Evolutionary conservation across 2,113 vertebrate genomes (phyloP).

Genomic region (Dipodomys ordii): DNA sequence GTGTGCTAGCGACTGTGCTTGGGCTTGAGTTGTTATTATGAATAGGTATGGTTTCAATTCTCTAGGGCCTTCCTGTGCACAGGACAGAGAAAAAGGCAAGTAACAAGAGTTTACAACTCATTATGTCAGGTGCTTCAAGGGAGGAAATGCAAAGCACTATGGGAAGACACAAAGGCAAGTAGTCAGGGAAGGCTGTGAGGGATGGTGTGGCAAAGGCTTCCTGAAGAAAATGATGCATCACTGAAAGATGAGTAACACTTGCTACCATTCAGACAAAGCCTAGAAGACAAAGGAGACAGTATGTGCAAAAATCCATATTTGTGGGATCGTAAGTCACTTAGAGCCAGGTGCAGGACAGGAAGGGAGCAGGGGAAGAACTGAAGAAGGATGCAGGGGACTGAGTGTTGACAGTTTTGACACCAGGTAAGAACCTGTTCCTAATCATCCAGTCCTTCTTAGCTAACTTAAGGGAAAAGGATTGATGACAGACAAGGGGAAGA

Average conservation of each 20-base stretch:
- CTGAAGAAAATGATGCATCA: not conserved
- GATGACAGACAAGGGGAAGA: not conserved
- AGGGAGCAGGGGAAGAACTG: not conserved
- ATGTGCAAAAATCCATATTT: not conserved
- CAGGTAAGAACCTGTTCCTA: not conserved
- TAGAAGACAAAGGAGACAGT: not conserved
- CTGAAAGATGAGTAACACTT: slow-evolving; percentile 19
- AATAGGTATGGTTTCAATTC: not conserved
- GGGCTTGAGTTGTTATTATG: not conserved
- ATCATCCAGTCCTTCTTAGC: not conserved
- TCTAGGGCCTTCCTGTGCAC: not conserved
- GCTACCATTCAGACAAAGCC: not conserved
- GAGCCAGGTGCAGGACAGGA: not conserved
- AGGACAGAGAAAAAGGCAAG: not conserved
- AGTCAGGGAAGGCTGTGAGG: not conserved
- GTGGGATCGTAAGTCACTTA: not conserved
- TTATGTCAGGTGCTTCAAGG: not conserved
- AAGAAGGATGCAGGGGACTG: not conserved
- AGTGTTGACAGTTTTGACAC: not conserved
- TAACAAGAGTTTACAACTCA: not conserved
- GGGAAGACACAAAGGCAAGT: not conserved
- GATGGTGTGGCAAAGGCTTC: not conserved
- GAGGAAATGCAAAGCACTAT: not conserved
- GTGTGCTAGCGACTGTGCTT: not conserved
- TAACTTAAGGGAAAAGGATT: not conserved